Conservation (phyloP, 2,113 vertebrate genomes). For the Empidonax traillii region DNA sequence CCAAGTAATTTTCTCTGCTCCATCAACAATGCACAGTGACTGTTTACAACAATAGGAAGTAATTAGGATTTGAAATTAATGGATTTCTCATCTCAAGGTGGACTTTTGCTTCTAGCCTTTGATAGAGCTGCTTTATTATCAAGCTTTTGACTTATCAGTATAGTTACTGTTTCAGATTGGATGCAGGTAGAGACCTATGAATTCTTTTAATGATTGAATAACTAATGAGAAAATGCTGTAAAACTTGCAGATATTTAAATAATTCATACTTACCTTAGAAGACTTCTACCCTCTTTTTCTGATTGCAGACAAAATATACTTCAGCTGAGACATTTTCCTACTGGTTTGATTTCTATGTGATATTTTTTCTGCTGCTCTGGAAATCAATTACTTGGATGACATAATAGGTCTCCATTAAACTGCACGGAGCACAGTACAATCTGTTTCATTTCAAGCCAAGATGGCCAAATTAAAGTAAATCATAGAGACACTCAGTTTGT, state of each 20-base stretch:
- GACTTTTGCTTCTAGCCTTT: neutral
- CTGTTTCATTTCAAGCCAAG: slow-evolving; percentile 4
- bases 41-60: neutral
- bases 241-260: slow-evolving; percentile 25
- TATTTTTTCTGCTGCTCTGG: neutral
- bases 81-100: neutral
- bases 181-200: neutral
- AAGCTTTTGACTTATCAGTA: neutral
- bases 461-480: neutral
- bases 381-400: slow-evolving; percentile 20
- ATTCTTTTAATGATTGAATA: slow-evolving; percentile 40
- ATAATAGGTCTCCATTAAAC: slow-evolving; percentile 27
- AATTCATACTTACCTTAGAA: slow-evolving; percentile 19
- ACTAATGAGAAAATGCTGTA: slow-evolving; percentile 6
- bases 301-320: neutral
- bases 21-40: neutral
- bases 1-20: neutral
- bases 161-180: neutral
- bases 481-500: neutral
- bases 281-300: slow-evolving; percentile 11
- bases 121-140: neutral
- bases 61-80: neutral
- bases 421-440: neutral
- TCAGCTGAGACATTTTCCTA: neutral
- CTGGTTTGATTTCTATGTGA: neutral